Evolutionary conservation across 2,797 vertebrate genomes (phyloP).

Genomic region (Acanthurus lineatus): DNA sequence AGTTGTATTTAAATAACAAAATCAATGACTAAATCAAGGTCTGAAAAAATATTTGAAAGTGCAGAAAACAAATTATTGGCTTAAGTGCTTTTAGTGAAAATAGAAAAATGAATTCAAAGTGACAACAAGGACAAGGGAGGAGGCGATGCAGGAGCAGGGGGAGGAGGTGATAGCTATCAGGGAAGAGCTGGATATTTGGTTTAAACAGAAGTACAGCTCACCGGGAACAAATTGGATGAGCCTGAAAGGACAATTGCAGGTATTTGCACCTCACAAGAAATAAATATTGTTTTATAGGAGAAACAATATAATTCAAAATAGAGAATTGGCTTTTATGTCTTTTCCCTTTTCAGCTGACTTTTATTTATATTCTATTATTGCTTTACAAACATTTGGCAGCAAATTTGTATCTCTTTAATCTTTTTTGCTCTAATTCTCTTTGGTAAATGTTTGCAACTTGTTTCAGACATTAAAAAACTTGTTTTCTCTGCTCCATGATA

Average conservation of each 20-base stretch:
- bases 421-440: neutral
- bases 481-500: slow-evolving; percentile 21
- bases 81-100: slow-evolving; percentile 29
- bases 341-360: too few relatives aligned
- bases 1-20: slow-evolving; percentile 32
- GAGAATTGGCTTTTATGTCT: neutral
- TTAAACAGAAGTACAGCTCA: slow-evolving; percentile 36
- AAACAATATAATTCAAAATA: neutral
- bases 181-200: slow-evolving; percentile 21
- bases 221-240: slow-evolving; percentile 25
- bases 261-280: slow-evolving; percentile 5
- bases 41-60: slow-evolving; percentile 34
- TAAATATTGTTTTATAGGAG: neutral
- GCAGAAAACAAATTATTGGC: slow-evolving; percentile 16
- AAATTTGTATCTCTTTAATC: neutral
- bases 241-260: slow-evolving; percentile 8
- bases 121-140: slow-evolving; percentile 29
- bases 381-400: neutral
- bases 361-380: neutral
- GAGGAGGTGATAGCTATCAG: slow-evolving; percentile 29
- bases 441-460: neutral
- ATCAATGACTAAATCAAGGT: slow-evolving; percentile 18
- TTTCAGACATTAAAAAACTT: slow-evolving; percentile 6
- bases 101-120: slow-evolving; percentile 34
- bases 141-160: neutral